Evolutionary conservation across 2,113 vertebrate genomes (phyloP).

Genomic region (Clinocottus analis): DNA sequence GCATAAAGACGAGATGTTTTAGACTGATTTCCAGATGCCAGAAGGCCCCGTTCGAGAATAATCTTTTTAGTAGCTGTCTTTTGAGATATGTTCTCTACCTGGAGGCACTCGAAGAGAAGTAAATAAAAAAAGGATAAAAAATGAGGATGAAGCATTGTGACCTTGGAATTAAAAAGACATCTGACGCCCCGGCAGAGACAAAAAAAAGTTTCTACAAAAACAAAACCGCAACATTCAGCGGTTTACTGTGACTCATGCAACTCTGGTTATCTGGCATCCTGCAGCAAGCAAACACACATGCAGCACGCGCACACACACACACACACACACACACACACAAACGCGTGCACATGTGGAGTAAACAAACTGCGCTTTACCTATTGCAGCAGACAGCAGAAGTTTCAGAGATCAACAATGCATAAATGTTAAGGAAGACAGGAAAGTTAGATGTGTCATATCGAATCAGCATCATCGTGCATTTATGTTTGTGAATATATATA

Average conservation of each 20-base stretch:
- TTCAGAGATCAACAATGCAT: conserved; percentile 65
- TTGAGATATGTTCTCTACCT: conserved; percentile 44
- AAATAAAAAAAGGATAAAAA: background rate
- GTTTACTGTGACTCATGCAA: conserved; percentile 58
- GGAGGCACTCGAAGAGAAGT: conserved; percentile 26
- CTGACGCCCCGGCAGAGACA: conserved; percentile 18
- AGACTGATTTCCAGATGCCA: conserved; percentile 42
- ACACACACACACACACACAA: conserved; percentile 8
- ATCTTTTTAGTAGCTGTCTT: conserved; percentile 45
- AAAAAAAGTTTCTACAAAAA: conserved; percentile 56
- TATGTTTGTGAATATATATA: background rate
- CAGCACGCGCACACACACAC: conserved; percentile 4
- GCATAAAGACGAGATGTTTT: conserved; percentile 41
- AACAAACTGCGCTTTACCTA: conserved; percentile 52
- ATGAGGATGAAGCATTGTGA: conserved; percentile 42
- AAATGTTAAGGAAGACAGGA: conserved; percentile 59
- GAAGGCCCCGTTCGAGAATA: background rate
- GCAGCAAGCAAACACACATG: conserved; percentile 40
- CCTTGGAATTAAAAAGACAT: conserved; percentile 72
- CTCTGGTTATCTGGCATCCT: conserved; percentile 63
- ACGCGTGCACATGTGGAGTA: conserved; percentile 29
- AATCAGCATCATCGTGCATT: conserved; percentile 61
- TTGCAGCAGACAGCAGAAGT: conserved; percentile 43
- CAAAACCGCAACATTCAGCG: conserved; percentile 41
- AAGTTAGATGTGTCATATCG: conserved; percentile 63